Evolutionary conservation across 2,113 vertebrate genomes (phyloP).

Genomic region (Myanophis thanlyinensis): DNA sequence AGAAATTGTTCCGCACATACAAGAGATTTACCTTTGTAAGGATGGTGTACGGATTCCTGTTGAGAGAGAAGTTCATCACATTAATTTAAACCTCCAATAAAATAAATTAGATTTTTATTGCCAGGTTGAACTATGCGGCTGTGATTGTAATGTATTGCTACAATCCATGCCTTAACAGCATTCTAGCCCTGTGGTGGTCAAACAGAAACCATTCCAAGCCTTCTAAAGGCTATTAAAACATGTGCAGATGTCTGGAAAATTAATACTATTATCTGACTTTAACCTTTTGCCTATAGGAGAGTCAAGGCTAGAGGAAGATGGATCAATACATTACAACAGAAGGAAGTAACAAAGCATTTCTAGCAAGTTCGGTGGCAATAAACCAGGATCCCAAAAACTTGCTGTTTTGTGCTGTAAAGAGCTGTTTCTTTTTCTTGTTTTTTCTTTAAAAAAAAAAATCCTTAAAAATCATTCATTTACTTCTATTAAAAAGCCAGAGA

Average conservation of each 20-base stretch:
- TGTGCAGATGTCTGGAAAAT: slow-evolving; percentile 80
- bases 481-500: slow-evolving; percentile 52
- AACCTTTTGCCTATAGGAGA: slow-evolving; percentile 72
- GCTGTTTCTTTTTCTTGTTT: slow-evolving; percentile 34
- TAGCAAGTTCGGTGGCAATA: slow-evolving; percentile 37
- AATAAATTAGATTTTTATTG: slow-evolving; percentile 72
- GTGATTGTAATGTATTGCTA: slow-evolving; percentile 70
- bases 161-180: slow-evolving; percentile 70
- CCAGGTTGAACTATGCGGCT: slow-evolving; percentile 58
- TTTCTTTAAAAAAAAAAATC: slow-evolving; percentile 17
- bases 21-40: slow-evolving; percentile 32
- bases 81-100: slow-evolving; percentile 68
- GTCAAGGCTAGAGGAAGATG: slow-evolving; percentile 64
- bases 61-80: slow-evolving; percentile 51
- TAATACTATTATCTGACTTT: slow-evolving; percentile 77
- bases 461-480: slow-evolving; percentile 47
- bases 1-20: not conserved
- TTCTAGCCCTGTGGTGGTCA: slow-evolving; percentile 76
- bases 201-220: slow-evolving; percentile 69
- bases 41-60: slow-evolving; percentile 26
- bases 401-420: slow-evolving; percentile 30
- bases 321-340: slow-evolving; percentile 68
- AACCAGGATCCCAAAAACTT: slow-evolving; percentile 26
- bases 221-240: slow-evolving; percentile 78
- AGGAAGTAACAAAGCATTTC: slow-evolving; percentile 53